Percentiles rank a stretch among this genome's conserved stretches.
These are phyloP conservation scores for Acrocephalus scirpaceus DNA, from an alignment of 2,797 vertebrate species.

Conservation along the genomic window DNA sequence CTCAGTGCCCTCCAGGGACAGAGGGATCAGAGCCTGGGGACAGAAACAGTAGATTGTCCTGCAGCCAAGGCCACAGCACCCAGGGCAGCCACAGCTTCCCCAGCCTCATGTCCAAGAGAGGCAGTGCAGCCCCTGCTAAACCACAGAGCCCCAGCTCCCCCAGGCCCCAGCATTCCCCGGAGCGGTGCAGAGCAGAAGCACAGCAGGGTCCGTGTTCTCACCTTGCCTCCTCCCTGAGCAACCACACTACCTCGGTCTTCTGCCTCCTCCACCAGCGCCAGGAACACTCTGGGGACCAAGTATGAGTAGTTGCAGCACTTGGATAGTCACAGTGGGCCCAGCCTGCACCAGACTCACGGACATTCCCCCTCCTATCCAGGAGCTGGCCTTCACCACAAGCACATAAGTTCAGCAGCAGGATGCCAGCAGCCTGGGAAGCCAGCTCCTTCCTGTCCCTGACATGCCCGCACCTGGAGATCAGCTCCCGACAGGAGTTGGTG, in stretches of 20 bases:
- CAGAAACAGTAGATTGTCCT: not conserved
- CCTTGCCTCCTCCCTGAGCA: constrained; percentile 97
- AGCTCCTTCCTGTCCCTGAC: not conserved
- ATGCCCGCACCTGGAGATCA: constrained; percentile 85
- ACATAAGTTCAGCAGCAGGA: fast-evolving
- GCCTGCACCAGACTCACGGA: not conserved
- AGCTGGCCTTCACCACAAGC: not conserved
- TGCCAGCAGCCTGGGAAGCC: fast-evolving
- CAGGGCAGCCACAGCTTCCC: not conserved
- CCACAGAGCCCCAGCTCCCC: too few species aligned
- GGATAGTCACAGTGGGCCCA: fast-evolving
- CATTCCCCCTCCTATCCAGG: not conserved
- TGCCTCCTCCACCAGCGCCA: constrained; percentile 90
- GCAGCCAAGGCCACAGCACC: not conserved
- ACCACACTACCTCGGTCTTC: constrained; percentile 94
- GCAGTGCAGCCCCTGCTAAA: not conserved
- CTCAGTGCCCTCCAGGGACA: constrained; percentile 91
- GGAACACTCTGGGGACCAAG: constrained; percentile 85
- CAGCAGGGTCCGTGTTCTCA: constrained; percentile 27
- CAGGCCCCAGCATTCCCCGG: fast-evolving
- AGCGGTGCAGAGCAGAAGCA: not conserved
- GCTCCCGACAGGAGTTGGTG: constrained; percentile 89
- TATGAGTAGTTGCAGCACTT: not conserved
- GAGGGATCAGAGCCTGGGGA: constrained; percentile 87
- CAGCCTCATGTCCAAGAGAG: fast-evolving